Percentiles rank a stretch among this genome's conserved stretches.
These are phyloP conservation scores for Spinus pinus DNA, from an alignment of 2,797 vertebrate genomes.

Conservation along the genomic window DNA sequence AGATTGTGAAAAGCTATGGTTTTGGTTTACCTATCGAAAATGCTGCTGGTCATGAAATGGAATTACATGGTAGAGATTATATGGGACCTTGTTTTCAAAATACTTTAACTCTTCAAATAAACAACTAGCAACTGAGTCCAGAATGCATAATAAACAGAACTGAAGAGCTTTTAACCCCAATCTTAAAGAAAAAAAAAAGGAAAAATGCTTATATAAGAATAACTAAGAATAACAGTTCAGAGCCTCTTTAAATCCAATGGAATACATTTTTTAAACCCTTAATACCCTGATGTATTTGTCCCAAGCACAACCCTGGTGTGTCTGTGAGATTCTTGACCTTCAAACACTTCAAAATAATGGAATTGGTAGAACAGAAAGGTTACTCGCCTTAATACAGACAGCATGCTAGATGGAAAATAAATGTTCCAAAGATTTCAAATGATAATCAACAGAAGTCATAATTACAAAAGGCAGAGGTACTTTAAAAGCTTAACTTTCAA, in stretches of 20 bases:
- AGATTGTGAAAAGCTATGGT: not conserved
- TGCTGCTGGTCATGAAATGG: not conserved
- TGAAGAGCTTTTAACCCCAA: not conserved
- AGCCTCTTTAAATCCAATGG: not conserved
- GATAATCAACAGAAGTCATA: not conserved
- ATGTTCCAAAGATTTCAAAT: not conserved
- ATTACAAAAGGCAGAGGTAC: not conserved
- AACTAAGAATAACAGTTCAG: not conserved
- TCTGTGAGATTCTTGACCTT: not conserved
- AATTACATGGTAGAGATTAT: not conserved
- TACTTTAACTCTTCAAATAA: constrained; percentile 35
- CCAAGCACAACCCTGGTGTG: not conserved
- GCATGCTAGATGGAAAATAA: not conserved
- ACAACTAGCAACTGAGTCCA: not conserved
- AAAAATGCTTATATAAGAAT: not conserved
- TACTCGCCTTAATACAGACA: not conserved
- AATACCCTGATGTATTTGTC: not conserved
- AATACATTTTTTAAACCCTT: not conserved
- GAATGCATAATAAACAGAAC: constrained; percentile 17
- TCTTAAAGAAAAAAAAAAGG: not conserved
- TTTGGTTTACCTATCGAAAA: not conserved
- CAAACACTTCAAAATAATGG: not conserved
- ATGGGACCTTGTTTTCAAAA: not conserved
- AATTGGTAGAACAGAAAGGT: not conserved
- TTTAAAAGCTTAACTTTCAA: not conserved